Base-by-base conservation (phyloP, 2,113 vertebrate species). In the Callipepla squamata region DNA sequence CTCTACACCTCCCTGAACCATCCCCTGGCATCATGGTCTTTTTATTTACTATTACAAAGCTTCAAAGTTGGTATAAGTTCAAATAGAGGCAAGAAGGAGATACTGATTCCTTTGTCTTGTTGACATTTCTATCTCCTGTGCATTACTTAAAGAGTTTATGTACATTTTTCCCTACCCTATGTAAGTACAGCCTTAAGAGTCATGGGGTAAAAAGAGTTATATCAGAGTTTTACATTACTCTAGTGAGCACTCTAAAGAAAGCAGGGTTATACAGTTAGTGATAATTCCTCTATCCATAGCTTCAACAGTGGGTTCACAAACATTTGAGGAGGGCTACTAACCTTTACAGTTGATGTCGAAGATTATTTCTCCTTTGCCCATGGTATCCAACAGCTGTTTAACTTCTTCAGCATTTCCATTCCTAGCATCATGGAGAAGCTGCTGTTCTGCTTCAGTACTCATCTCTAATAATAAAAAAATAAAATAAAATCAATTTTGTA, bases 291-390 rank as follows among this genome's bases (percentile, higher is more conserved):
- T 74, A 42, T 19, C 25, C 6, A 28, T 66, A n/a, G 38, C 57
- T 70, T 85, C 57, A 83, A 50, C 32, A 92, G 63, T 4, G 28
- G 92, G 17, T 62, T 59, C 42, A 85, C 18, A 75, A 80, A 80
- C 23, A 80, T 14, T 13, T 78, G 45, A 93, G 38, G 34, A 86
- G 69, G 7, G 40, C 17, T 80, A 89, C 94, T 95, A 96, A 99
- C 99, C 99, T 99, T 99, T 99, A 97, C 99, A 99, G 91, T 99
- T 98, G 82, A 99, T 98, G 93, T 99, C 97, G 86, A 99, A 98
- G n/a, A 84, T 92, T 22, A 94, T 94, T 74, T 98, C 97, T 38
- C 97, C 97, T 92, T 82, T 98, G 57, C 96, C 97, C 93, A 96
- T 95, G 50, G 96, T 97, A 92, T 98, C 95, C 80, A 99, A 94